Conservation (phyloP, 2,113 vertebrate genomes). For the Ovis canadensis region DNA sequence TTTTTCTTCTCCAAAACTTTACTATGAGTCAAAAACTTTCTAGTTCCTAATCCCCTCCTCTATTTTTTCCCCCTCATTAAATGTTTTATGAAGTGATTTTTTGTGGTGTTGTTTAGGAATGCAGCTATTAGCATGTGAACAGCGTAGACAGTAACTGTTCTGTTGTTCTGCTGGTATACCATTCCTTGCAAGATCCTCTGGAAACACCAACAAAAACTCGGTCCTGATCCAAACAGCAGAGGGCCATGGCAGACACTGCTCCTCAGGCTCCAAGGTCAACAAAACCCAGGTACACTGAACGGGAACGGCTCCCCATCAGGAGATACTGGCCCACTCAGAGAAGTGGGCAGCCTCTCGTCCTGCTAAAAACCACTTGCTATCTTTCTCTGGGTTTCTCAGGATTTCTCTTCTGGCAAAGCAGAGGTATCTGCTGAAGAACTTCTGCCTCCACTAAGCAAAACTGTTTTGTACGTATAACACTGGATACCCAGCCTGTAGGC, state of each 20-base stretch:
- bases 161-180: fast-evolving
- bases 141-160: fast-evolving
- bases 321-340: fast-evolving
- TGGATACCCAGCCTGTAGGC: background rate
- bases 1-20: background rate
- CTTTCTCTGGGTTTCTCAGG: background rate
- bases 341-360: background rate
- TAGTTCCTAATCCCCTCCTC: background rate
- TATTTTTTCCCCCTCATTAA: background rate
- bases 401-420: background rate
- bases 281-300: background rate
- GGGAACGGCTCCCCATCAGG: background rate
- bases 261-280: background rate
- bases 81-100: background rate
- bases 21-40: background rate
- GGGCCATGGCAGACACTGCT: background rate
- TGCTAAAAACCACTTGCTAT: background rate
- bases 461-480: background rate
- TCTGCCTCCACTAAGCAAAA: background rate
- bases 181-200: background rate
- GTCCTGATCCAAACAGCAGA: background rate
- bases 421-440: background rate
- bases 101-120: background rate
- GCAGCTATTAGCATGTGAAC: fast-evolving
- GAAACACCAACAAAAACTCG: background rate